phyloP scores from a whole-genome alignment of 2,797 vertebrate genomes.

The Myoxocephalus aenaeus region DNA sequence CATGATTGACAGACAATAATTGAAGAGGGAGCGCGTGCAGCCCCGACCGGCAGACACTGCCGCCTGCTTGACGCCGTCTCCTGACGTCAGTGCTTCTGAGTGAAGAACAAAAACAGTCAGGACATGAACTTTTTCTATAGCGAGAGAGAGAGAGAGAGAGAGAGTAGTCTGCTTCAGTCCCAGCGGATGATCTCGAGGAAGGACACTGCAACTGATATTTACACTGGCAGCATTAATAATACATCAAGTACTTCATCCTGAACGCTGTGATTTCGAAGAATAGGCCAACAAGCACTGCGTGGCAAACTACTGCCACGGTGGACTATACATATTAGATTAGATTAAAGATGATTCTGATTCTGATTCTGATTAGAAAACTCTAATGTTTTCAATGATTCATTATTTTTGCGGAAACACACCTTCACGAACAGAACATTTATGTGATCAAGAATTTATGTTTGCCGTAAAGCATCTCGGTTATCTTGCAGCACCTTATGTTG shows the following conservation, averaged over 20 bases:
- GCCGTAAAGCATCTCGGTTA: background rate
- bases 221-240: slow-evolving; percentile 66
- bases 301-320: background rate
- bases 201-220: slow-evolving; percentile 64
- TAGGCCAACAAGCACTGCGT: background rate
- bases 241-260: slow-evolving; percentile 45
- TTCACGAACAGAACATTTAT: background rate
- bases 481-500: background rate
- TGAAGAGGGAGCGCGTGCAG: slow-evolving; percentile 68
- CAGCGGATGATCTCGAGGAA: slow-evolving; percentile 65
- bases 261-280: slow-evolving; percentile 55
- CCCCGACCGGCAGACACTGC: slow-evolving; percentile 56
- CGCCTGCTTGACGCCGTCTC: slow-evolving; percentile 78
- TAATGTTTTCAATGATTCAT: background rate
- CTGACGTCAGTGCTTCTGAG: slow-evolving; percentile 75
- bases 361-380: slow-evolving; percentile 9
- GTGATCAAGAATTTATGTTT: background rate
- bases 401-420: background rate
- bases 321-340: background rate
- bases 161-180: slow-evolving; percentile 40
- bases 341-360: too few species aligned
- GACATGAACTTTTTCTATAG: slow-evolving; percentile 68
- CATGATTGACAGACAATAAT: slow-evolving; percentile 78
- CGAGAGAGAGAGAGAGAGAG: slow-evolving; percentile 6
- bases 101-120: slow-evolving; percentile 31